A percentile compares a stretch with the other conserved stretches of the same genome.
These are phyloP conservation scores for Rhingia campestris DNA, from an alignment of 2,888 invertebrate species.

Conservation along the genomic window DNA sequence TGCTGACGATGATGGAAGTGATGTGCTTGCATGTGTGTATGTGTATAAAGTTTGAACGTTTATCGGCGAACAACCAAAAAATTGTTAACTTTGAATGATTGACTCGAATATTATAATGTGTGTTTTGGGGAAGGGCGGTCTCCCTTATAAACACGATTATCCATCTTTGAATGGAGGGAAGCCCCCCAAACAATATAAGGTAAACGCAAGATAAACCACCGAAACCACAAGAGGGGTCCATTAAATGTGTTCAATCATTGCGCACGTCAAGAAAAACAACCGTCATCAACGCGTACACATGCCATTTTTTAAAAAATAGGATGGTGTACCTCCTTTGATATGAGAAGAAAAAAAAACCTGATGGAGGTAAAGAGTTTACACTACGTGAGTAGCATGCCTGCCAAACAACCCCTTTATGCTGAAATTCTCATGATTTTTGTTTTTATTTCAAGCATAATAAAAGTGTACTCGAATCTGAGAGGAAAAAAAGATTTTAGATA, in stretches of 20 bases:
- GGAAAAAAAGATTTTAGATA: conserved; percentile 22
- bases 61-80: conserved; percentile 54
- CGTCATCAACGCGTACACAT: conserved; percentile 63
- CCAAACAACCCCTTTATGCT: conserved; percentile 63
- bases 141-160: conserved; percentile 15
- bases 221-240: conserved; percentile 58
- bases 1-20: conserved; percentile 60
- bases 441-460: conserved; percentile 43
- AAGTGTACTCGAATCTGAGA: neutral
- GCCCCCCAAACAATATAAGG: conserved; percentile 14
- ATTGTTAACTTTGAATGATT: conserved; percentile 69
- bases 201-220: conserved; percentile 63
- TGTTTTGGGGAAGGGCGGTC: neutral
- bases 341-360: neutral
- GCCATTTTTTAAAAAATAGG: neutral
- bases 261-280: conserved; percentile 64
- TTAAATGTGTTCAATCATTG: conserved; percentile 73
- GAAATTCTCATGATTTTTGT: conserved; percentile 1
- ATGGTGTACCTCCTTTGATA: neutral
- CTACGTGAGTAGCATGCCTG: conserved; percentile 63
- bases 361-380: conserved; percentile 25
- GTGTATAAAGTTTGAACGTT: conserved; percentile 41
- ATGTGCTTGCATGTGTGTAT: conserved; percentile 51
- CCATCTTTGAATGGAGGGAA: conserved; percentile 22
- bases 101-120: conserved; percentile 59